Conservation (phyloP, 2,888 invertebrate species). For the Torymus auratus region DNA sequence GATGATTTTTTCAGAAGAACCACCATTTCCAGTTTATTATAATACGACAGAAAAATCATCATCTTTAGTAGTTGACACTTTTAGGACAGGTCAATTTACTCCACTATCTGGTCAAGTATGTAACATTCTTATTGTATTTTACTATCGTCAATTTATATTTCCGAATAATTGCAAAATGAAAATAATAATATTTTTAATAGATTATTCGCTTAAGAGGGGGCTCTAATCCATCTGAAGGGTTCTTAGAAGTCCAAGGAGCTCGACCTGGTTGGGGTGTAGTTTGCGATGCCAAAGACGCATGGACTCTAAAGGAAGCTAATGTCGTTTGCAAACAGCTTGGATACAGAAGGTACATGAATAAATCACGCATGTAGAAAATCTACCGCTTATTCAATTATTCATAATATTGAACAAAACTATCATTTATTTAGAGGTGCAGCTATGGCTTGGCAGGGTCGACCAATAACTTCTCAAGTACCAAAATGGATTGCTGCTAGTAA, state of each 20-base stretch:
- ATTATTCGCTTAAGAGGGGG: slow-evolving; percentile 77
- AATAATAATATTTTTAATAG: slow-evolving; percentile 60
- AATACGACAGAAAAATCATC: slow-evolving; percentile 66
- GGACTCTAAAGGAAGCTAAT: slow-evolving; percentile 78
- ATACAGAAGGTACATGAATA: slow-evolving; percentile 73
- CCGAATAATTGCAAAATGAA: too few species aligned
- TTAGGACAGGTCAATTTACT: slow-evolving; percentile 60
- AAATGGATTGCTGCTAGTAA: slow-evolving; percentile 73
- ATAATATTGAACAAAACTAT: too few species aligned
- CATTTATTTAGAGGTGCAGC: slow-evolving; percentile 76
- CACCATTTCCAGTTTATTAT: slow-evolving; percentile 70
- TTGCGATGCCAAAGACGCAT: slow-evolving; percentile 77
- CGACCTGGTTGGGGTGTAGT: slow-evolving; percentile 78
- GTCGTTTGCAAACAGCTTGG: slow-evolving; percentile 78
- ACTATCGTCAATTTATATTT: too few species aligned
- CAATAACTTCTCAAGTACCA: slow-evolving; percentile 66
- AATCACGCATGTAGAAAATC: too few species aligned
- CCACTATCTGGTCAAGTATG: slow-evolving; percentile 72
- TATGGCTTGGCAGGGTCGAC: slow-evolving; percentile 77
- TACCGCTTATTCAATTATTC: too few species aligned
- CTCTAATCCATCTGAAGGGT: slow-evolving; percentile 75
- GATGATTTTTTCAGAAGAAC: slow-evolving; percentile 66
- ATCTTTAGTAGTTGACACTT: slow-evolving; percentile 18
- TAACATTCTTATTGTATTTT: slow-evolving; percentile 4
- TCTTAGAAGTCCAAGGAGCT: slow-evolving; percentile 75